Percentiles rank a stretch among this genome's conserved stretches.
Conservation (phyloP, 2,113 vertebrate genomes). For the Toxostoma redivivum region DNA sequence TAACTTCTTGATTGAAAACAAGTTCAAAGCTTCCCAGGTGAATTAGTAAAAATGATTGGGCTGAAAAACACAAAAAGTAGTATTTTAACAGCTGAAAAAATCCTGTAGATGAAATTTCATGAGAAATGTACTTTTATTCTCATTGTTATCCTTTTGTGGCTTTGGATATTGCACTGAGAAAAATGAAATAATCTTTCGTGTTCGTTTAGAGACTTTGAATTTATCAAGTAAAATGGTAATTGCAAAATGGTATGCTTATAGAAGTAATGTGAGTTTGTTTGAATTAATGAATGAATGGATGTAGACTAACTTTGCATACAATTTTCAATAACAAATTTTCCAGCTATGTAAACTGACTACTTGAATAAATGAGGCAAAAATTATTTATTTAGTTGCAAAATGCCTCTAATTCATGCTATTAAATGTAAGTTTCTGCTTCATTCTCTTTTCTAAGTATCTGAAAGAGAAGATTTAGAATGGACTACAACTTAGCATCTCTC, state of each 20-base stretch:
- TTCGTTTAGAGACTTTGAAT: not conserved
- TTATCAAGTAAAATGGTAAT: not conserved
- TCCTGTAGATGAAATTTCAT: not conserved
- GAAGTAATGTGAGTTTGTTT: not conserved
- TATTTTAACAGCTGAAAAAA: not conserved
- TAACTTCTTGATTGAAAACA: not conserved
- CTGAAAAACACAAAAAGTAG: not conserved
- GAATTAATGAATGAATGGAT: not conserved
- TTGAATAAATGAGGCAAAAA: not conserved
- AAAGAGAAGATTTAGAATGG: not conserved
- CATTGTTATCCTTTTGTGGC: not conserved
- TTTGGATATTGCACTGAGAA: not conserved
- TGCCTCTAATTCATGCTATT: not conserved
- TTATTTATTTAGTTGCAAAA: not conserved
- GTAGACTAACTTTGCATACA: not conserved
- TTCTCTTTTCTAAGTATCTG: not conserved
- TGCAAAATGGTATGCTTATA: not conserved
- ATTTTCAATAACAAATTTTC: not conserved
- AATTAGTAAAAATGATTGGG: not conserved
- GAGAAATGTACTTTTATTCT: not conserved
- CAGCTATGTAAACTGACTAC: not conserved
- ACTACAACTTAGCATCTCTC: not conserved
- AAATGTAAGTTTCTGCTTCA: not conserved
- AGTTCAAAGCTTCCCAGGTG: not conserved
- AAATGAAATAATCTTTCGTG: not conserved